These are phyloP conservation scores for Scopus umbretta DNA, from an alignment of 2,113 vertebrate genomes.

Conservation along the genomic window DNA sequence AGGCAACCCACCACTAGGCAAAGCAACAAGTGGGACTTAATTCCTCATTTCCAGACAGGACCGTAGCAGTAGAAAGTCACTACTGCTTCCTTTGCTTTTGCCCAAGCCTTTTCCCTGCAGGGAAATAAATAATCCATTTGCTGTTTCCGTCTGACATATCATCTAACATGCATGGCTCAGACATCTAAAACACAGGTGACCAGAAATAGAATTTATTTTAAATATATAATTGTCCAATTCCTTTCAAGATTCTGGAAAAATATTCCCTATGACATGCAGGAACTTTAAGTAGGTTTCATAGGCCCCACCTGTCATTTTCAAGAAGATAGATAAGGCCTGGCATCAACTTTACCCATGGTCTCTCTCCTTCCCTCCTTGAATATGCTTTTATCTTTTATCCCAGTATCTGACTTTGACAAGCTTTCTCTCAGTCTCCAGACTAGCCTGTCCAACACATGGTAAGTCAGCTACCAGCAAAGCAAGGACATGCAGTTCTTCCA, in stretches of 20 bases:
- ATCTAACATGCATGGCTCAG: neutral
- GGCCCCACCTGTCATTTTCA: neutral
- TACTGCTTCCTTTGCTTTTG: neutral
- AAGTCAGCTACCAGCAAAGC: neutral
- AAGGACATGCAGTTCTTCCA: neutral
- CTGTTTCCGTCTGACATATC: neutral
- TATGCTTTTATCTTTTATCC: neutral
- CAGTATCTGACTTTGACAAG: neutral
- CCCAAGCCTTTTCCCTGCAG: neutral
- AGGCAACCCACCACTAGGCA: neutral
- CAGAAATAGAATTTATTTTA: constrained; percentile 21
- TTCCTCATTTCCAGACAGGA: neutral
- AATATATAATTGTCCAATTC: constrained; percentile 28
- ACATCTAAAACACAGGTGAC: constrained; percentile 9
- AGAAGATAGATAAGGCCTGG: neutral
- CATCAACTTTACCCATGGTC: neutral
- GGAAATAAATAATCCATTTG: constrained; percentile 44
- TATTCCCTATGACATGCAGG: neutral
- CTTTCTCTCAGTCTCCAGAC: neutral
- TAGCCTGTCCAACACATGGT: rapidly evolving
- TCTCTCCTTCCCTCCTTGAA: neutral
- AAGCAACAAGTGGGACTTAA: neutral
- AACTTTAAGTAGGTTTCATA: neutral
- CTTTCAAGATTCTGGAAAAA: constrained; percentile 25
- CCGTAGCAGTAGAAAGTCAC: neutral